Conservation (phyloP, 2,113 vertebrate genomes). For the Menidia beryllina region DNA sequence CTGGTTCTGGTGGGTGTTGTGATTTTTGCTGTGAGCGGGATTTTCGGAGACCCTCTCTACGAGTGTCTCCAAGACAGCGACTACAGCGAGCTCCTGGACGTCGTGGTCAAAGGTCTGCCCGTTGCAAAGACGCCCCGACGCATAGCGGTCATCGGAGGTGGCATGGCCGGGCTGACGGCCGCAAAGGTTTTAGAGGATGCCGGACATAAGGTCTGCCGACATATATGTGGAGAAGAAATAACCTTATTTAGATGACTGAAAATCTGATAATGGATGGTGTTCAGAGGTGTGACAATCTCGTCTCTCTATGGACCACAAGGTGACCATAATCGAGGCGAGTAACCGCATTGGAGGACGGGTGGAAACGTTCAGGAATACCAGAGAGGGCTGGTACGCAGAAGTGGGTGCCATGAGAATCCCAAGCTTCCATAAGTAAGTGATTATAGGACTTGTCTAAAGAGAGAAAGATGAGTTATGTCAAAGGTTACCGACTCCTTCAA, state of each 20-base stretch:
- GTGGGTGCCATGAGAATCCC: constrained; percentile 89
- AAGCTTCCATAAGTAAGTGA: constrained; percentile 81
- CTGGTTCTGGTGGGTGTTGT: constrained; percentile 65
- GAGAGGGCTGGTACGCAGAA: constrained; percentile 86
- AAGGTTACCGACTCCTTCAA: too few species aligned
- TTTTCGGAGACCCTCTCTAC: constrained; percentile 72
- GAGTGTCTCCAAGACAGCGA: constrained; percentile 85
- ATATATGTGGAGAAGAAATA: too few species aligned
- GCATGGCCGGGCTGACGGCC: constrained; percentile 86
- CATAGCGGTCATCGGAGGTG: constrained; percentile 84
- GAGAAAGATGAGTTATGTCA: not conserved
- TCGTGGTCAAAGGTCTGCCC: constrained; percentile 81
- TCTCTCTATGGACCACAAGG: constrained; percentile 65
- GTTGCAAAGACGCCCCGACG: constrained; percentile 70
- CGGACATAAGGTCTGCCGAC: constrained; percentile 84
- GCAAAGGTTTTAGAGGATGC: constrained; percentile 85
- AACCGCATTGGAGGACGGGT: constrained; percentile 84
- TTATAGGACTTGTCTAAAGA: not conserved
- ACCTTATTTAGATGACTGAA: too few species aligned
- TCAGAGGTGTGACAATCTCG: not conserved
- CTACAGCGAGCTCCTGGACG: constrained; percentile 81
- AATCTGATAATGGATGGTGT: not conserved
- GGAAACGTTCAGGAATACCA: constrained; percentile 81
- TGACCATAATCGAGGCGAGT: constrained; percentile 86
- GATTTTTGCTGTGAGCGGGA: constrained; percentile 52